Evolutionary conservation across 2,888 invertebrate genomes (phyloP).

Genomic region (Trichogramma evanescens): DNA sequence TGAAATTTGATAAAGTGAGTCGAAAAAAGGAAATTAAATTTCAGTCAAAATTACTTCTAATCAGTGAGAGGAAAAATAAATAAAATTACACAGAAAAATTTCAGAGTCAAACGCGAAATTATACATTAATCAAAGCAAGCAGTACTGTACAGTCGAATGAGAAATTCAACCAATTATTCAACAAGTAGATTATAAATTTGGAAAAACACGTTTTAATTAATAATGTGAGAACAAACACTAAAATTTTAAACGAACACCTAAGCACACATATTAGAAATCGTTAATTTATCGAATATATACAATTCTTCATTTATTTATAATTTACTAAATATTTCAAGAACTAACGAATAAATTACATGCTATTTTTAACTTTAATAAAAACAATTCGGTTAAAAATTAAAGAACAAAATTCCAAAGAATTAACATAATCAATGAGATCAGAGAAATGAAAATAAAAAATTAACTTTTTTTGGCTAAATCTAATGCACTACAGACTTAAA

Average conservation of each 20-base stretch:
- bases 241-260: conserved; percentile 15
- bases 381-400: background rate
- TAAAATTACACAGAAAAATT: background rate
- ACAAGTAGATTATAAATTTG: conserved; percentile 15
- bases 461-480: background rate
- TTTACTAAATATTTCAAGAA: background rate
- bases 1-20: background rate
- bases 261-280: conserved; percentile 9
- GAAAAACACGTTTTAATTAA: background rate
- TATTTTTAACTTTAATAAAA: conserved; percentile 11
- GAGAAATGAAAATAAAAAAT: background rate
- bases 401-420: background rate
- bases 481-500: conserved; percentile 10
- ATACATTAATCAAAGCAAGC: conserved; percentile 14
- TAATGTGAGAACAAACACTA: background rate
- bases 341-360: conserved; percentile 8
- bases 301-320: background rate
- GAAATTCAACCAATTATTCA: background rate
- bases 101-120: background rate
- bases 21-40: background rate
- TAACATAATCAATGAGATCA: background rate
- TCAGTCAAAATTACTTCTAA: background rate
- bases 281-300: conserved; percentile 1
- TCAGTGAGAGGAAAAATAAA: background rate
- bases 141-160: background rate